phyloP scores from a whole-genome alignment of 2,888 invertebrate genomes.

The Thyatira batis region DNA sequence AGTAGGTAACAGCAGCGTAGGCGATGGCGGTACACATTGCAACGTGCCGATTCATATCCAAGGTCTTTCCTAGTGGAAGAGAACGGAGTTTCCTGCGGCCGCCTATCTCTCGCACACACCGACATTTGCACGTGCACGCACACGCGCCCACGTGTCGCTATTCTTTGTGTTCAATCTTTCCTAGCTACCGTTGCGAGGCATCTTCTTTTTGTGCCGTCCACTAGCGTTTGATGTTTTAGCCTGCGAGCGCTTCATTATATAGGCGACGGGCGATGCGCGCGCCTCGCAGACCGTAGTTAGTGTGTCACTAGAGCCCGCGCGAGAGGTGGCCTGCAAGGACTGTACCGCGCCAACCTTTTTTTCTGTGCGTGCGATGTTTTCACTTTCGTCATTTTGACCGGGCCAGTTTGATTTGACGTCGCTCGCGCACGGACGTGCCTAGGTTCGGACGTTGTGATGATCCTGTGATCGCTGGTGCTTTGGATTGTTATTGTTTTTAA shows the following conservation, averaged over 20 bases:
- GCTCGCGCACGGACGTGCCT: constrained; percentile 81
- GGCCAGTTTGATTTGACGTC: constrained; percentile 81
- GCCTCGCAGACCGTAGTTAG: constrained; percentile 77
- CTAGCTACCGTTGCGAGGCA: constrained; percentile 77
- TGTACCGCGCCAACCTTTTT: constrained; percentile 78
- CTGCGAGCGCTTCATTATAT: constrained; percentile 77
- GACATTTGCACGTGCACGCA: constrained; percentile 73
- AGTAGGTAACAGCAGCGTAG: constrained; percentile 78
- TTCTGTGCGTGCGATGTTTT: constrained; percentile 82
- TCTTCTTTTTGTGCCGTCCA: constrained; percentile 78
- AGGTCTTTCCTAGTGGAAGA: constrained; percentile 84
- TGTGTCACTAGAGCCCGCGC: constrained; percentile 80
- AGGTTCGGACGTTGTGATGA: constrained; percentile 72
- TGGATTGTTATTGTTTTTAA: constrained; percentile 72
- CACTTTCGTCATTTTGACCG: constrained; percentile 83
- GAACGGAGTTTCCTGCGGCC: constrained; percentile 83
- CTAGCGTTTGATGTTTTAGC: constrained; percentile 72
- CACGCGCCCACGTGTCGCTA: constrained; percentile 74
- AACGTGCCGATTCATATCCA: constrained; percentile 81
- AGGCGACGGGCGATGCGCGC: constrained; percentile 77
- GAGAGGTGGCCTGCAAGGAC: constrained; percentile 81
- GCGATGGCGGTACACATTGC: constrained; percentile 81
- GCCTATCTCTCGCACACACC: constrained; percentile 79
- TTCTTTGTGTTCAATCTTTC: constrained; percentile 78
- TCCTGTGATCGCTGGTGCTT: constrained; percentile 77